These are phyloP conservation scores for Styela clava DNA, from an alignment of 23 tunicate species.

Conservation along the genomic window DNA sequence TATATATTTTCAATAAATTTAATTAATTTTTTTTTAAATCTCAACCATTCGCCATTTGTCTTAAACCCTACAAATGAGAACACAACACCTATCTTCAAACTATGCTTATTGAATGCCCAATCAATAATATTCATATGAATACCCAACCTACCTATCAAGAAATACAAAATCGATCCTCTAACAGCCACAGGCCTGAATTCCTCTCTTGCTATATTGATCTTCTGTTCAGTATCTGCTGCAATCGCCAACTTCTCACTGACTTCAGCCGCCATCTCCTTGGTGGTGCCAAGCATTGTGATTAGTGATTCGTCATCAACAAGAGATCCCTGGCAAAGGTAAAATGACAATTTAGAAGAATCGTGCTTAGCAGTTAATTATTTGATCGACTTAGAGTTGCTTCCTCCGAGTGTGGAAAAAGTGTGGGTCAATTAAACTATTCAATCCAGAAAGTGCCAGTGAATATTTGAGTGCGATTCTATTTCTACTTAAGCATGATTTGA, in stretches of 20 bases:
- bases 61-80: no score
- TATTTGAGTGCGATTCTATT: no score
- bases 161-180: constrained; percentile 91
- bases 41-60: no score
- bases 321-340: constrained; percentile 85
- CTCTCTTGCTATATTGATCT: constrained; percentile 95
- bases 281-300: constrained; percentile 83
- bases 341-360: background rate
- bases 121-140: no score
- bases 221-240: constrained; percentile 94
- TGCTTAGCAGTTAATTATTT: background rate
- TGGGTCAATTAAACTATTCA: no score
- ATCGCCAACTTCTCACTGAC: constrained; percentile 89
- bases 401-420: no score
- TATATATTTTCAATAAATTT: no score
- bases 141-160: constrained; percentile 63
- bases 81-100: no score
- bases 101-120: no score
- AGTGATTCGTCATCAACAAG: constrained; percentile 96
- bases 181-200: constrained; percentile 96
- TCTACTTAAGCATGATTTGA: no score
- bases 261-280: constrained; percentile 89
- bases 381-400: background rate
- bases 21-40: no score
- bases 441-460: no score